Evolutionary conservation across 2,888 invertebrate genomes (phyloP), one percentile per base, ranked within the genome.

Genomic region (Drosophila meridionalis): DNA sequence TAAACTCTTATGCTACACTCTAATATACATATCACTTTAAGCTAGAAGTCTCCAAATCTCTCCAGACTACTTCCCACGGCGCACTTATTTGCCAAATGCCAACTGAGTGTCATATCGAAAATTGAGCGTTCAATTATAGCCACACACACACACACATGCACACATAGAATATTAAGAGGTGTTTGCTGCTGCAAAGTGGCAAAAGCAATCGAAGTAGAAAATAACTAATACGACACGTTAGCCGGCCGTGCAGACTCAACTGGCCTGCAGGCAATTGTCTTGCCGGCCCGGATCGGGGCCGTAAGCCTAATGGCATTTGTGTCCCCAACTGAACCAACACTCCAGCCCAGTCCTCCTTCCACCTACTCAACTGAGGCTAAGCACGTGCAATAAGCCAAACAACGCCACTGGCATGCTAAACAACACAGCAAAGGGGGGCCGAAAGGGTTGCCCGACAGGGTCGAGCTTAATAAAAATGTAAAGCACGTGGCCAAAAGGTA

Each of bases 381-480:
- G 85, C 85, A 85, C 85, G 85, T 85, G 85, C 85, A 85, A 87
- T 90, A 85, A 85, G 85, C 90, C 85, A 85, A 85, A 89, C 90
- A 85, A 90, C 89, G 90, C 90, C 89, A 73, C 68, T 74, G 90
- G 85, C 90, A 85, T 85, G 90, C 89, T 90, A 89, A 85, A 81
- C 86, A 87, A 82, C 67, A 70, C 36, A 62, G 63, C 62, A 28
- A 38, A 55, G 36, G 20, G 53, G 36, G 14, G 53, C 78, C 67
- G 71, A 89, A 89, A 89, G 91, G 88, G 86, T 89, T 88, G 84
- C 36, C 50, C 56, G 55, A 50, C 26, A 36, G 63, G 65, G 63
- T 56, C 60, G 65, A 69, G 89, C 87, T 87, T 88, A 91, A 92
- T 91, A 91, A 92, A 91, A 91, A 91, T 91, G 92, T 91, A 85